A percentile compares a stretch with the other conserved stretches of the same genome.
These are phyloP conservation scores for Tenthredo livida DNA, from an alignment of 2,888 invertebrate species.

Conservation along the genomic window DNA sequence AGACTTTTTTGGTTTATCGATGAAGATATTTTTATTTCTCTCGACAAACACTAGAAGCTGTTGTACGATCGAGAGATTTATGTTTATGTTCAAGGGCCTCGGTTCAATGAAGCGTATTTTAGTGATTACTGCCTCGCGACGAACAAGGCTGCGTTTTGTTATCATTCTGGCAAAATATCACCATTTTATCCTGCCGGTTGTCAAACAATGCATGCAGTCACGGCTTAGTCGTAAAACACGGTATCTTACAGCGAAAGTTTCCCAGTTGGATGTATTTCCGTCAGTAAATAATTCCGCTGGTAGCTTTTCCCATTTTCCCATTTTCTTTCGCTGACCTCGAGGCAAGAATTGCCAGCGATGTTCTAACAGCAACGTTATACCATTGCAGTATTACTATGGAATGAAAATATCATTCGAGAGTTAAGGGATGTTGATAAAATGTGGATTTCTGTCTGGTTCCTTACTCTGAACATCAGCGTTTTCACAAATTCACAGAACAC, in stretches of 20 bases:
- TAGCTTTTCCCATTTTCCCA: not conserved
- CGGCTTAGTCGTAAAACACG: not conserved
- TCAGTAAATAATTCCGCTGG: not conserved
- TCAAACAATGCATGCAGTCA: not conserved
- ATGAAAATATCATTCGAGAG: not conserved
- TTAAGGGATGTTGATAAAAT: not conserved
- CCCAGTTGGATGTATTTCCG: not conserved
- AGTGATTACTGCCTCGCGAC: constrained; percentile 9
- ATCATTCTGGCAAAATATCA: not conserved
- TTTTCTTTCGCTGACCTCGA: not conserved
- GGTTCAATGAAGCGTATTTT: not conserved
- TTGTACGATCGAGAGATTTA: not conserved
- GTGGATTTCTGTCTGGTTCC: not conserved
- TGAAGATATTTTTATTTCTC: not conserved
- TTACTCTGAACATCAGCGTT: not conserved
- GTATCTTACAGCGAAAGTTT: not conserved
- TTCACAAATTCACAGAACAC: not conserved
- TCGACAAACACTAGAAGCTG: constrained; percentile 19
- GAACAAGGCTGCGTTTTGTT: not conserved
- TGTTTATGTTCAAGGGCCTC: not conserved
- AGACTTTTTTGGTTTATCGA: not conserved
- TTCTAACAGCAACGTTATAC: not conserved
- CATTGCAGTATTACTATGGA: not conserved
- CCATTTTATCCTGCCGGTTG: not conserved
- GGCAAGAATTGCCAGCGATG: not conserved